Conservation (phyloP, 2,113 vertebrate genomes). For the Colinus virginianus region DNA sequence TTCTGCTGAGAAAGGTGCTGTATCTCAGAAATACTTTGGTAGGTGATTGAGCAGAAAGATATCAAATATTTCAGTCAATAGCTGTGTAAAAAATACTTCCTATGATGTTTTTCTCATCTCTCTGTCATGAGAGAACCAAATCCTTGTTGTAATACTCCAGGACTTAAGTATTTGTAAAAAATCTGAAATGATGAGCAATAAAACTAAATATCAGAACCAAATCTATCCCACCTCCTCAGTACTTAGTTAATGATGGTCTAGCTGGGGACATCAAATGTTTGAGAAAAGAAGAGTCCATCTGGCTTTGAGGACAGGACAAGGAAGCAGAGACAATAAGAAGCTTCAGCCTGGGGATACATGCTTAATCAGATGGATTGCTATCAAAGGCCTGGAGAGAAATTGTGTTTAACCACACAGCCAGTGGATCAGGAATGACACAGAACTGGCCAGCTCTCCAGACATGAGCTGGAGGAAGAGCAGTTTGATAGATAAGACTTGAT, state of each 20-base stretch:
- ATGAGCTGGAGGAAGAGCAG: background rate
- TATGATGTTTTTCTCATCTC: background rate
- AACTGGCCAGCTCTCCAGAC: background rate
- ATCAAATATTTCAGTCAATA: background rate
- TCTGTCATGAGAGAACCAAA: background rate
- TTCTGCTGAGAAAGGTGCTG: background rate
- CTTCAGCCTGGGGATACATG: background rate
- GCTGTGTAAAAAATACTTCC: background rate
- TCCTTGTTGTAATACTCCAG: background rate
- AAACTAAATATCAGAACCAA: background rate
- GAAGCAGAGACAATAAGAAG: background rate
- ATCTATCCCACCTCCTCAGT: background rate
- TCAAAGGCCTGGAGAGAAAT: background rate
- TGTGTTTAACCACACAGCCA: background rate
- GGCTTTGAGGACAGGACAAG: background rate
- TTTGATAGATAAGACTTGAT: background rate
- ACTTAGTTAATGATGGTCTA: background rate
- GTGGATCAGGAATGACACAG: rapidly evolving
- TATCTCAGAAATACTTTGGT: background rate
- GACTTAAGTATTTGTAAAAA: background rate
- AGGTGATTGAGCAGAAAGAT: background rate
- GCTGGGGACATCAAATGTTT: rapidly evolving
- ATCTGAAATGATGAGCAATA: background rate
- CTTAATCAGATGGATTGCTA: background rate
- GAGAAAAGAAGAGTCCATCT: background rate